Evolutionary conservation across 1,140 invertebrate species (phyloP), one percentile per base, ranked within the genome.

Genomic region (Zaprionus inermis): DNA sequence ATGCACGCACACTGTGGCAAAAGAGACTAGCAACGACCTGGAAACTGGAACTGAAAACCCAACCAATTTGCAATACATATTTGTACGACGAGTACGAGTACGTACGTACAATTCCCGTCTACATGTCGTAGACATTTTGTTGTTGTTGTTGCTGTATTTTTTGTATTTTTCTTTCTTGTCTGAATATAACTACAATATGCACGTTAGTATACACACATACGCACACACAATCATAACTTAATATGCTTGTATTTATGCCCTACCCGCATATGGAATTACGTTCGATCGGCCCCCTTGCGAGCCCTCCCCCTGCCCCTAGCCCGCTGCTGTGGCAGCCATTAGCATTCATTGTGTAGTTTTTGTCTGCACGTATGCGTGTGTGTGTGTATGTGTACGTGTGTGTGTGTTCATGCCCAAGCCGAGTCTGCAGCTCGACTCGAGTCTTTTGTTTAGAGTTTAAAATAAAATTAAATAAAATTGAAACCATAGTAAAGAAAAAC

Each of bases 391-490:
- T 41, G 4, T 41, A n/a, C 56, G 52, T 67, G 12, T 67, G 63
- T 66, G 59, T 61, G 20, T 52, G 34, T 72, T 72, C 80, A 82
- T 80, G 75, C 65, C 63, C 83, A 67, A 85, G 82, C 73, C 82
- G 69, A 66, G 61, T 72, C 68, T 72, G 68, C 76, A 66, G 67
- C 68, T 67, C 65, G 56, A 52, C 36, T 63, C 46, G 59, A 63
- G 56, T 71, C 72, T 85, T 88, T 88, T 85, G 82, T 85, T 85
- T 82, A 79, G 65, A 86, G 83, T 86, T 79, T 79, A 76, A 86
- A 86, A 86, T 78, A 88, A 88, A 86, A 86, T 79, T 86, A 88
- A 82, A 79, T 74, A 86, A 86, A 88, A 82, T 88, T 81, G 83
- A 88, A 86, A 61, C 79, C 82, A 88, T 86, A 86, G 81, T 77